phyloP scores from a whole-genome alignment of 64 coral and sea anemone species.

The Stichodactyla mertensii region DNA sequence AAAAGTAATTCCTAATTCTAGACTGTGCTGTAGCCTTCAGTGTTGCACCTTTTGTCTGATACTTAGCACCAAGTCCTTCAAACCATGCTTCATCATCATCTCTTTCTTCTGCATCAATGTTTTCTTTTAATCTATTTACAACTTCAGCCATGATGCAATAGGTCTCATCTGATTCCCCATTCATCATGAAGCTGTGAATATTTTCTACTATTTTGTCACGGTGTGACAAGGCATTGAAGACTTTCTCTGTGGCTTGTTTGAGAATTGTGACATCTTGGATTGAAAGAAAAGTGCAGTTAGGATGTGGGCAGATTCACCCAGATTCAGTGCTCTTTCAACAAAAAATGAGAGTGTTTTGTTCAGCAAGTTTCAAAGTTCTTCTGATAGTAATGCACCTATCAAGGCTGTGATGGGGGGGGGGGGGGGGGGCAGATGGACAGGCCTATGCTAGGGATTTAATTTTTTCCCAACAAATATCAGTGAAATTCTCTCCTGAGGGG shows the following conservation, averaged over 20 bases:
- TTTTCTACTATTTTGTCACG: constrained; percentile 70
- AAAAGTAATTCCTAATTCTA: constrained; percentile 84
- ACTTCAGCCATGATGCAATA: constrained; percentile 73
- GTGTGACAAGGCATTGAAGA: constrained; percentile 61
- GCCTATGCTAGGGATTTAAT: too few species aligned
- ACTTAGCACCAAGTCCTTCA: constrained; percentile 59
- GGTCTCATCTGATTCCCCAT: constrained; percentile 59
- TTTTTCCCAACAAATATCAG: too few species aligned
- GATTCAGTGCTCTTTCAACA: too few species aligned
- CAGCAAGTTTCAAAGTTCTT: too few species aligned
- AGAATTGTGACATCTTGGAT: constrained; percentile 69
- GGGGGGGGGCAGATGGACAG: too few species aligned
- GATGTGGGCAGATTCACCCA: too few species aligned
- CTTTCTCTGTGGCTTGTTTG: constrained; percentile 73
- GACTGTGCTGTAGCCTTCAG: constrained; percentile 61
- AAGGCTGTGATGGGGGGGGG: too few species aligned
- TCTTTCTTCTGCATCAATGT: constrained; percentile 77
- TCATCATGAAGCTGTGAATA: constrained; percentile 53
- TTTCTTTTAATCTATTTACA: constrained; percentile 60
- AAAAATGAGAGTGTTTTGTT: too few species aligned
- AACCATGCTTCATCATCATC: constrained; percentile 88
- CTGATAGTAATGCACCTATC: too few species aligned
- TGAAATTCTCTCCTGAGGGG: too few species aligned
- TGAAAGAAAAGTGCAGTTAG: neutral
- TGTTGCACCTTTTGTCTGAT: constrained; percentile 63